These are phyloP conservation scores for Drosophila tropicalis DNA, from an alignment of 1,140 invertebrate genomes.

Conservation along the genomic window DNA sequence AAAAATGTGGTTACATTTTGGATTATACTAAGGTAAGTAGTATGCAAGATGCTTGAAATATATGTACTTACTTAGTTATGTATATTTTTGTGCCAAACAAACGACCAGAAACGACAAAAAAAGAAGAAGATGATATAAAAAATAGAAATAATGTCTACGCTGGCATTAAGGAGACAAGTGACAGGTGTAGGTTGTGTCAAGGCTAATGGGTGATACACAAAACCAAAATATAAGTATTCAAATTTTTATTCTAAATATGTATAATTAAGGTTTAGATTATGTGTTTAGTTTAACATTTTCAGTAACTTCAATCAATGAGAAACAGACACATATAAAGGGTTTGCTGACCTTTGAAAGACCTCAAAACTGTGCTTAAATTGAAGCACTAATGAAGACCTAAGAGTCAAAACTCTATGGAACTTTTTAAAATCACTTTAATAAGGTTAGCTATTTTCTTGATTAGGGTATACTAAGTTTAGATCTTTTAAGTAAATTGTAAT, in stretches of 20 bases:
- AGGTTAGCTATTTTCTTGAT: too few relatives aligned
- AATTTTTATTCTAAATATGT: background rate
- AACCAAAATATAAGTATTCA: background rate
- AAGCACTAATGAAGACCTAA: too few relatives aligned
- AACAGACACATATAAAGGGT: too few relatives aligned
- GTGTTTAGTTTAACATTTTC: too few relatives aligned
- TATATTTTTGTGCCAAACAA: conserved; percentile 41
- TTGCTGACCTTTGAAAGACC: too few relatives aligned
- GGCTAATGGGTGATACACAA: conserved; percentile 21
- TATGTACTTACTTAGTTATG: conserved; percentile 22
- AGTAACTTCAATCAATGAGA: too few relatives aligned
- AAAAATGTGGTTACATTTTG: conserved; percentile 76
- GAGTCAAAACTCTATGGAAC: too few relatives aligned
- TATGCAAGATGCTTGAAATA: conserved; percentile 43
- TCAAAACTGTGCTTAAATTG: too few relatives aligned
- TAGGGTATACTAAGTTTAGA: too few relatives aligned
- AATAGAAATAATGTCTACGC: background rate
- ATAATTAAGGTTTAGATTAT: background rate
- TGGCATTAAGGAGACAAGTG: conserved; percentile 22
- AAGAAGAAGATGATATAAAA: conserved; percentile 17
- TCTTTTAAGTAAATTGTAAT: too few relatives aligned
- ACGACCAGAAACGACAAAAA: conserved; percentile 30
- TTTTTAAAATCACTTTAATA: too few relatives aligned
- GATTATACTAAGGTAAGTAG: conserved; percentile 69
- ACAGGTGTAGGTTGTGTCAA: conserved; percentile 21